Percentiles rank a stretch among this genome's conserved stretches.
Conservation (phyloP, 1,140 invertebrate genomes). For the Dreissena rostriformis region DNA sequence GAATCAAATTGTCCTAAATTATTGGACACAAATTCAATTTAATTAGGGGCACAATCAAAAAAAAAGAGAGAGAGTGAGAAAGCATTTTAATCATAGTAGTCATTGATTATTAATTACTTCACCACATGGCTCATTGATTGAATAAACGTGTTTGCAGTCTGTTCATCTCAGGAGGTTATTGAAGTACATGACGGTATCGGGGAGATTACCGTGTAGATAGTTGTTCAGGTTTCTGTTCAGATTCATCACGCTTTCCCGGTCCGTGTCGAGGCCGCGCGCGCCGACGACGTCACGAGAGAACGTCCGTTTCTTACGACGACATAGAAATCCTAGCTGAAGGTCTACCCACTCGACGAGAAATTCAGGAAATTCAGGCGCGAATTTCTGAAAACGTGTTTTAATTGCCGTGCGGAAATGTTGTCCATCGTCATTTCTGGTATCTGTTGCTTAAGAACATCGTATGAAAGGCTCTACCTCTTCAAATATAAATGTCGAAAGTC, state of each 20-base stretch:
- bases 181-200: constrained; percentile 20
- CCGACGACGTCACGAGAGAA: constrained; percentile 60
- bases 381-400: constrained; percentile 17
- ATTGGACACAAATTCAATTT: no score
- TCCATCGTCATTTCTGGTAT: no score
- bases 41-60: no score
- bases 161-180: constrained; percentile 9
- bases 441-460: no score
- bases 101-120: no score
- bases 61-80: no score
- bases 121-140: no score
- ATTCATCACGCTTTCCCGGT: background rate
- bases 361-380: constrained; percentile 33
- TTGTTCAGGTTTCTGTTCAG: constrained; percentile 44
- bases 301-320: constrained; percentile 15
- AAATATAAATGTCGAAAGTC: no score
- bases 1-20: no score
- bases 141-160: no score
- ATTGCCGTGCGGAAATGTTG: constrained; percentile 39
- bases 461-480: no score
- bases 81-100: no score
- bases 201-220: constrained; percentile 15
- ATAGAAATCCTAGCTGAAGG: constrained; percentile 37
- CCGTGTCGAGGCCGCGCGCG: background rate
- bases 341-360: constrained; percentile 47